Evolutionary conservation across 1,140 invertebrate species (phyloP).

Genomic region (Microplitis mediator): DNA sequence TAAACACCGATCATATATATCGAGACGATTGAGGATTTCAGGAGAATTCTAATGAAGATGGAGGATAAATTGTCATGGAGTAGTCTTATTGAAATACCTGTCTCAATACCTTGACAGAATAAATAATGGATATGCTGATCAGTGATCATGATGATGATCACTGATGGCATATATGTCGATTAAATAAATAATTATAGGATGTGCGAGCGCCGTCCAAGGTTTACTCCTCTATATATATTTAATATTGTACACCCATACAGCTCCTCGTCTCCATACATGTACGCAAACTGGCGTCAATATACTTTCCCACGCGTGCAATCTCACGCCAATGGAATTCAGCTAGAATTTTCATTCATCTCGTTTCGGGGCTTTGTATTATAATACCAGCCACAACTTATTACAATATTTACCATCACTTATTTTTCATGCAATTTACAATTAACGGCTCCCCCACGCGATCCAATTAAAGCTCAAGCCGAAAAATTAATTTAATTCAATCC

Average conservation of each 20-base stretch:
- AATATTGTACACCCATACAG: background rate
- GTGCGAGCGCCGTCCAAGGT: slow-evolving; percentile 16
- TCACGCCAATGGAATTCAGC: slow-evolving; percentile 30
- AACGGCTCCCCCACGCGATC: no score
- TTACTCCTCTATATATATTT: slow-evolving; percentile 10
- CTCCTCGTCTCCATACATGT: no score
- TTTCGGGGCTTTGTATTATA: background rate
- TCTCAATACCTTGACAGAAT: slow-evolving; percentile 31
- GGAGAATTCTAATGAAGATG: slow-evolving; percentile 2
- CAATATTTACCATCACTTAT: no score
- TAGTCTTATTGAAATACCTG: slow-evolving; percentile 18
- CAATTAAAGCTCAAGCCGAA: no score
- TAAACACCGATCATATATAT: background rate
- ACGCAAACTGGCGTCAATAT: background rate
- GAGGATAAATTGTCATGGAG: background rate
- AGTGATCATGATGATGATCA: slow-evolving; percentile 17
- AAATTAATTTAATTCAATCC: no score
- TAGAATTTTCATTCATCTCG: slow-evolving; percentile 9
- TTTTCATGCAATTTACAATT: no score
- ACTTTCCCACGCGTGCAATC: slow-evolving; percentile 39
- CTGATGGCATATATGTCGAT: slow-evolving; percentile 28
- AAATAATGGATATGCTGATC: slow-evolving; percentile 31
- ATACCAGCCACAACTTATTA: no score
- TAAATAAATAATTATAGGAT: slow-evolving; percentile 30
- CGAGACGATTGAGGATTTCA: background rate